phyloP scores from a whole-genome alignment of 2,797 vertebrate genomes.

The Tympanoctomys barrerae region DNA sequence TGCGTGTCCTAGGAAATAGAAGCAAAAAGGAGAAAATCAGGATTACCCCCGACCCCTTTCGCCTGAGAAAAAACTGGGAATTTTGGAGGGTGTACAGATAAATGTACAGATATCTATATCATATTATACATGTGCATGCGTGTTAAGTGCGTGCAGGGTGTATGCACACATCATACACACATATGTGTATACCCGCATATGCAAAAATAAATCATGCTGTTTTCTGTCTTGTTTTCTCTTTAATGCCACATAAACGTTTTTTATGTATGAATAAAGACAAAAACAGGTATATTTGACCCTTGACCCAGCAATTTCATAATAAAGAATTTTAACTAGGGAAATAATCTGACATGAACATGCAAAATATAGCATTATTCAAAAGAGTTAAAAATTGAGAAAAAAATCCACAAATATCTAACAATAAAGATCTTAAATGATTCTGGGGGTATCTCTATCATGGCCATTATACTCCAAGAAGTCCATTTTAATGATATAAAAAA shows the following conservation, averaged over 20 bases:
- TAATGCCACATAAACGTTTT: background rate
- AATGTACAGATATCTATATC: background rate
- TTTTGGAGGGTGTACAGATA: background rate
- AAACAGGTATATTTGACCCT: background rate
- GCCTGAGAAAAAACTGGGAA: background rate
- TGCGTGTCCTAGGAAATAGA: background rate
- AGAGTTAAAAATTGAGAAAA: background rate
- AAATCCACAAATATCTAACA: background rate
- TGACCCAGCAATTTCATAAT: background rate
- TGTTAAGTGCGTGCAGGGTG: background rate
- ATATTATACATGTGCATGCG: background rate
- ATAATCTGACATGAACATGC: background rate
- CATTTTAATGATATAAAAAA: constrained; percentile 31
- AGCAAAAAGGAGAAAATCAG: background rate
- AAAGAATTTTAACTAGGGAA: constrained; percentile 35
- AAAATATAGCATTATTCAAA: background rate
- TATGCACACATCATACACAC: background rate
- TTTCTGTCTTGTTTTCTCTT: constrained; percentile 24
- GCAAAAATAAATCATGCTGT: background rate
- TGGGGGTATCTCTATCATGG: background rate
- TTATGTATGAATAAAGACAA: constrained; percentile 8
- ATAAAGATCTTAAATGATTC: background rate
- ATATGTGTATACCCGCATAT: background rate
- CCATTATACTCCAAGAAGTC: background rate
- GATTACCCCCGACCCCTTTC: background rate